These are phyloP conservation scores for Samia ricini DNA, from an alignment of 1,140 invertebrate species.

Conservation along the genomic window DNA sequence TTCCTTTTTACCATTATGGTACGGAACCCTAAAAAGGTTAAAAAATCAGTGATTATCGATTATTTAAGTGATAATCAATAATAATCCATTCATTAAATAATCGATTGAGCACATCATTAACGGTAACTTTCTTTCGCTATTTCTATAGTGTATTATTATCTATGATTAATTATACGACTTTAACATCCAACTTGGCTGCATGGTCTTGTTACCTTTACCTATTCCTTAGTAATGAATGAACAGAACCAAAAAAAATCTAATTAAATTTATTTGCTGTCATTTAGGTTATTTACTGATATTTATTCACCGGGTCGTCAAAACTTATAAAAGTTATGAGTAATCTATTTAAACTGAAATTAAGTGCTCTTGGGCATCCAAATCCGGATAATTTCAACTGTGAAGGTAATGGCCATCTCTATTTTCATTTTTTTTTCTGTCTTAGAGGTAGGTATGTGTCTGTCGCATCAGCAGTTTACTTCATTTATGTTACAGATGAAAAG, in stretches of 20 bases:
- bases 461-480: neutral
- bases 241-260: neutral
- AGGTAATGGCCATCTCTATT: constrained; percentile 68
- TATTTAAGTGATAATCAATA: too few species aligned
- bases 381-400: constrained; percentile 83
- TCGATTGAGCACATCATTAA: too few species aligned
- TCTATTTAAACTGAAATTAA: constrained; percentile 87
- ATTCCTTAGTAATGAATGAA: neutral
- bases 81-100: too few species aligned
- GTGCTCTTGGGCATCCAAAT: constrained; percentile 86
- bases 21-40: too few species aligned
- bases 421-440: constrained; percentile 12
- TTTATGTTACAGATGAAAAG: constrained; percentile 81
- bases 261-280: neutral
- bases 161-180: too few species aligned
- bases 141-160: too few species aligned
- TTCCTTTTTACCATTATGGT: too few species aligned
- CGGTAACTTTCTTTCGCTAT: too few species aligned
- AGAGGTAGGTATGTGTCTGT: neutral
- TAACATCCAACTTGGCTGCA: neutral
- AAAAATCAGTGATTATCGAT: too few species aligned
- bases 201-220: too few species aligned
- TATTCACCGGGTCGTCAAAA: neutral
- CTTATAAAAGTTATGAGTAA: constrained; percentile 29
- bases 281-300: neutral